A percentile compares a stretch with the other conserved stretches of the same genome.
These are phyloP conservation scores for Cryptoblepharus egeriae DNA, from an alignment of 2,797 vertebrate genomes.

Conservation along the genomic window DNA sequence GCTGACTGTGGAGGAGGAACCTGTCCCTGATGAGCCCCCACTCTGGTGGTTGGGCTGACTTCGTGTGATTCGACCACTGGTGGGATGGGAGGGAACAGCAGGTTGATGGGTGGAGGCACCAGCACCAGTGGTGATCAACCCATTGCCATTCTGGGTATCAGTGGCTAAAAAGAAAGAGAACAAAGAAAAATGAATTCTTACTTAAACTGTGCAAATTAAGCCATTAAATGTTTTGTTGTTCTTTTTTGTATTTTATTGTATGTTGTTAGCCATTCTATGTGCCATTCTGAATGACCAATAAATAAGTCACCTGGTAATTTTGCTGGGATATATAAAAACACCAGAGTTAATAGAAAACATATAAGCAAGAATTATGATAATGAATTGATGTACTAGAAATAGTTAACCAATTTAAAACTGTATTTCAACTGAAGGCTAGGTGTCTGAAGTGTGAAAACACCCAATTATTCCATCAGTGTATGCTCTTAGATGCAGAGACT, in stretches of 20 bases:
- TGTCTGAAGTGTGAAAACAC: neutral
- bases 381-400: neutral
- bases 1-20: constrained; percentile 73
- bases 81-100: constrained; percentile 63
- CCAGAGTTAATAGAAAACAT: neutral
- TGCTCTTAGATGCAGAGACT: neutral
- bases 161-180: constrained; percentile 63
- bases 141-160: constrained; percentile 82
- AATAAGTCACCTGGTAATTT: neutral
- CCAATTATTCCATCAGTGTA: neutral
- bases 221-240: neutral
- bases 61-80: constrained; percentile 77
- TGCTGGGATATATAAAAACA: neutral
- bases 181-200: neutral
- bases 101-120: constrained; percentile 64
- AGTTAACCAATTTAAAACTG: neutral
- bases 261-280: too few relatives aligned
- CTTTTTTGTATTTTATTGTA: too few relatives aligned
- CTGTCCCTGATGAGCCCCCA: constrained; percentile 53
- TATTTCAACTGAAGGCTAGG: neutral
- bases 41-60: constrained; percentile 77
- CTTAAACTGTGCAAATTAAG: neutral
- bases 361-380: neutral
- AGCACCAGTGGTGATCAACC: constrained; percentile 69
- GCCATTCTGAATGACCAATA: too few relatives aligned